Evolutionary conservation across 30 jellyfish, hydroid and myxozoan species (phyloP), one percentile per base, ranked within the genome.

Genomic region (Cassiopea xamachana): DNA sequence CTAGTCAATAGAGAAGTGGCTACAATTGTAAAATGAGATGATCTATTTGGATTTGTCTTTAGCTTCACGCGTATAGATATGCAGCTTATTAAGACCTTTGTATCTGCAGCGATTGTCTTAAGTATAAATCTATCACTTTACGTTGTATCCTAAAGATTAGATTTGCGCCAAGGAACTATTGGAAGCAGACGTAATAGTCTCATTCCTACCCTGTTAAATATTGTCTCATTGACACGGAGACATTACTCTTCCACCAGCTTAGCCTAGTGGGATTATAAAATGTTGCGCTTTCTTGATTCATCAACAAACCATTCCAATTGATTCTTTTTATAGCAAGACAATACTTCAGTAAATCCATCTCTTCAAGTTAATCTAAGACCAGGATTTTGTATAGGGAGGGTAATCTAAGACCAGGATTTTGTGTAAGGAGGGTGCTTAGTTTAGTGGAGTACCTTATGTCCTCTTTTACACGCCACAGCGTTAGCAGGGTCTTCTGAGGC

Each of bases 1-100:
- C 2, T 17, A 64, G 19, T 64, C 43, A 64, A 17, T 17, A 14
- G 74, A 13, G 43, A 7, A 64, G 6, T 64, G 74, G 19, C 74
- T 9, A 64, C 15, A 64, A 9, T 2, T 5, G 74, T 64, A 16
- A 5, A 14, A 64, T 5, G 43, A 64, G 2, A 2, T 8, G 55
- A 71, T 71, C 80, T 43, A 55, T 71, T 71, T 19, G 80, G 80
- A 71, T 71, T 15, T 71, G 80, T 19, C 80, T 71, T 0, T 16
- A 43, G 2, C 15, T 7, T 64, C 43, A 17, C 74, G 10, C 12
- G 8, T 15, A 67, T 16, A 67, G 15, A 3, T 19, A 2, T 4
- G 46, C 27, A 67, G 7, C 7, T 67, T 15, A 4, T 19, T 71
- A 4, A 71, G 27, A 16, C 5, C 16, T 71, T 7, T 71, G 17